Conservation (phyloP, 2,888 invertebrate species). For the Patella ulyssiponensis region DNA sequence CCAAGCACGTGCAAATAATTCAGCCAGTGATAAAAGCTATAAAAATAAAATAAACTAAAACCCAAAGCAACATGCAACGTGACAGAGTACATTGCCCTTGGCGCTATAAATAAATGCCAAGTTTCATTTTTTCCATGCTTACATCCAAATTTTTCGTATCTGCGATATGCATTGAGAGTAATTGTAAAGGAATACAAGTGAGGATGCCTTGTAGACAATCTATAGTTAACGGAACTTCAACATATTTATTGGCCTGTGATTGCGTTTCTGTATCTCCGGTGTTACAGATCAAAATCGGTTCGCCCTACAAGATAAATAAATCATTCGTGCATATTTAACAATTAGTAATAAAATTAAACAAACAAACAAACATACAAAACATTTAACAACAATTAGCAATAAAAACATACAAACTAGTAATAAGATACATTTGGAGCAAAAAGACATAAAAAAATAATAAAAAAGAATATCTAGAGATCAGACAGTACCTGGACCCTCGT, state of each 20-base stretch:
- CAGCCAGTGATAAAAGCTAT: no score
- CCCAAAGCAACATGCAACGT: no score
- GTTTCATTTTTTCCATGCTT: conserved; percentile 48
- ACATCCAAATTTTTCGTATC: conserved; percentile 94
- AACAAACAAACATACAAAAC: background rate
- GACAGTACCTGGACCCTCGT: no score
- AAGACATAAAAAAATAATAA: no score
- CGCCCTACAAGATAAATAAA: conserved; percentile 78
- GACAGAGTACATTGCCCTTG: no score
- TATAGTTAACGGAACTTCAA: conserved; percentile 96
- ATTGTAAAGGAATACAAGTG: conserved; percentile 98
- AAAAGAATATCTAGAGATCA: no score
- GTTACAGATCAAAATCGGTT: conserved; percentile 95
- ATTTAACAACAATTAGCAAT: background rate
- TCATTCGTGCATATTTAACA: background rate
- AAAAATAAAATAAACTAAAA: no score
- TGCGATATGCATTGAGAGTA: conserved; percentile 98
- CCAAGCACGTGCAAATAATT: no score
- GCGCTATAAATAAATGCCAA: no score
- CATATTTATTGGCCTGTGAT: conserved; percentile 81
- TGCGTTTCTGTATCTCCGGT: conserved; percentile 91
- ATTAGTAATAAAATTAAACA: background rate
- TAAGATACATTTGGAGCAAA: no score
- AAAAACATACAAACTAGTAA: background rate
- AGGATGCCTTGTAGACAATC: conserved; percentile 95